Conservation (phyloP, 2,888 invertebrate genomes). For the Cheilosia vernalis region DNA sequence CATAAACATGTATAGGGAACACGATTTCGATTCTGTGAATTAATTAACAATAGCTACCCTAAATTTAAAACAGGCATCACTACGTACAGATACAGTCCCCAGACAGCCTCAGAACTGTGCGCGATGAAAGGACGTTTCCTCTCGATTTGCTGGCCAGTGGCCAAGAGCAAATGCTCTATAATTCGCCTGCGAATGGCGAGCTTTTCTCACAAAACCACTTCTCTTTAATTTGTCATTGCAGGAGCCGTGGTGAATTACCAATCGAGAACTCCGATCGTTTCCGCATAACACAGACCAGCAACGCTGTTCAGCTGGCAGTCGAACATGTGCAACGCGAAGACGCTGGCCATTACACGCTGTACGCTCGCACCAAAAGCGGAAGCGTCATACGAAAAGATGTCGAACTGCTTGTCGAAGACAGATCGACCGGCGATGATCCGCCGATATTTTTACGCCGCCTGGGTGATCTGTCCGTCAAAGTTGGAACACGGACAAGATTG, state of each 20-base stretch:
- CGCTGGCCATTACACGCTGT: constrained; percentile 90
- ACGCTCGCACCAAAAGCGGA: constrained; percentile 86
- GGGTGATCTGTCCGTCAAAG: constrained; percentile 94
- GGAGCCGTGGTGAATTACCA: constrained; percentile 86
- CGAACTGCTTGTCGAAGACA: constrained; percentile 86
- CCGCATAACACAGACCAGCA: constrained; percentile 84
- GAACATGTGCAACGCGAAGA: constrained; percentile 89
- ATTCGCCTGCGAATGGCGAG: constrained; percentile 30
- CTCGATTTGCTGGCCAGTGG: constrained; percentile 6
- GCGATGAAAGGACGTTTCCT: background rate
- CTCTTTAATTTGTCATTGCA: constrained; percentile 76
- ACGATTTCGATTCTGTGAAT: constrained; percentile 34
- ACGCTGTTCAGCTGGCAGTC: constrained; percentile 89
- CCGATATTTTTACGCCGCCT: constrained; percentile 93
- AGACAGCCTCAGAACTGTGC: constrained; percentile 2
- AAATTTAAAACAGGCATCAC: constrained; percentile 20
- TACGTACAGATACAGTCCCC: constrained; percentile 2
- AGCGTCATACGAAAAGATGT: constrained; percentile 84
- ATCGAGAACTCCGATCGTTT: constrained; percentile 88
- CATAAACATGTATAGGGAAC: constrained; percentile 45
- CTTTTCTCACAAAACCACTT: constrained; percentile 11
- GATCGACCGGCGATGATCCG: constrained; percentile 87
- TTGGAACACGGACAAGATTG: constrained; percentile 93
- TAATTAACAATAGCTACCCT: constrained; percentile 36
- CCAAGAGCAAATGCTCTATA: constrained; percentile 4